Evolutionary conservation across 2,113 vertebrate genomes (phyloP).

Genomic region (Paramormyrops kingsleyae): DNA sequence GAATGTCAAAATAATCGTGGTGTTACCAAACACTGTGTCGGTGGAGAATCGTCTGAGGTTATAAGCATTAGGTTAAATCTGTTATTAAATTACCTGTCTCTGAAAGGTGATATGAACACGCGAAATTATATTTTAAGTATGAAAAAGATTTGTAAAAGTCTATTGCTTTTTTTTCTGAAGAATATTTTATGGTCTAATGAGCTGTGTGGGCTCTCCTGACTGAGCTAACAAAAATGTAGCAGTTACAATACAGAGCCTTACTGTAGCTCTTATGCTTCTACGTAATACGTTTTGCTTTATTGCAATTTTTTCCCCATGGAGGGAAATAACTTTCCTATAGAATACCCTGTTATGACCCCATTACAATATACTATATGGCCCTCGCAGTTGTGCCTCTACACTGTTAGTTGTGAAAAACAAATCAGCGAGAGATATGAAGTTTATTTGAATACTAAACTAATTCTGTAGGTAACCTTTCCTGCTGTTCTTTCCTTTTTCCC

Average conservation of each 20-base stretch:
- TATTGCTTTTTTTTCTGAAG: background rate
- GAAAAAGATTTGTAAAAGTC: background rate
- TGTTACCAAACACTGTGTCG: conserved; percentile 7
- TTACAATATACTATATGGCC: background rate
- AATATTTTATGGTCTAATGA: background rate
- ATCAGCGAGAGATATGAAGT: background rate
- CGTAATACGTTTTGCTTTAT: background rate
- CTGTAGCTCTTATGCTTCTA: background rate
- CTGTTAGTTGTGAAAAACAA: background rate
- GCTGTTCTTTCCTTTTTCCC: background rate
- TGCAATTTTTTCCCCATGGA: background rate
- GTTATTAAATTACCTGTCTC: background rate
- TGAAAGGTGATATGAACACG: background rate
- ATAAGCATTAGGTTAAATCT: background rate
- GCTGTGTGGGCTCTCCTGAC: background rate
- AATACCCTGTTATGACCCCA: background rate
- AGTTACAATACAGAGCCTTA: background rate
- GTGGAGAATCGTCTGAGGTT: conserved; percentile 9
- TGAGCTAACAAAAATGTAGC: background rate
- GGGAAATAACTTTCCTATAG: background rate
- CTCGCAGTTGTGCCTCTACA: background rate
- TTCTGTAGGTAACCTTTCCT: background rate
- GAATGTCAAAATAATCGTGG: conserved; percentile 26
- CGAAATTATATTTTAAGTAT: background rate
- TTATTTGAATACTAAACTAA: background rate